Conservation (phyloP, 2,797 vertebrate species). For the Syndactyla subalaris region DNA sequence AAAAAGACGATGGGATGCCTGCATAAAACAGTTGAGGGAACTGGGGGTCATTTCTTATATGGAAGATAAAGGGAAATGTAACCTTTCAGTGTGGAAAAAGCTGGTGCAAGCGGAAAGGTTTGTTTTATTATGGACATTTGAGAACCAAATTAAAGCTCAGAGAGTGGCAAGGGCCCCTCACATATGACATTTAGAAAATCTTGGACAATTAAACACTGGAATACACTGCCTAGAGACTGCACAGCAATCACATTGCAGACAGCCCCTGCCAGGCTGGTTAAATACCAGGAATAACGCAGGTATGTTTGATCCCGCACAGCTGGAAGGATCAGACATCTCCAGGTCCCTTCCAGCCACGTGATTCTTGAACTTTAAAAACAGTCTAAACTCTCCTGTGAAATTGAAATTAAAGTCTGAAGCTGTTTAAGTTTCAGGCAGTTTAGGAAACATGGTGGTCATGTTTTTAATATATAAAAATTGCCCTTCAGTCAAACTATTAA, state of each 20-base stretch:
- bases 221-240: not conserved
- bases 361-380: not conserved
- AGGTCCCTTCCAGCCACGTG: not conserved
- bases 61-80: not conserved
- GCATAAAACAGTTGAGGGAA: not conserved
- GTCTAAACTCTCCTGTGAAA: not conserved
- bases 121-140: rapidly evolving
- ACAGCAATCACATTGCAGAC: not conserved
- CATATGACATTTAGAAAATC: not conserved
- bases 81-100: not conserved
- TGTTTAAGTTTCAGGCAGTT: not conserved
- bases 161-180: not conserved
- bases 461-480: not conserved
- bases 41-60: rapidly evolving
- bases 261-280: not conserved
- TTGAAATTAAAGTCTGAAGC: not conserved
- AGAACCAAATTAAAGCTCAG: not conserved
- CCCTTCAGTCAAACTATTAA: not conserved
- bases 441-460: not conserved
- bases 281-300: not conserved
- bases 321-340: not conserved
- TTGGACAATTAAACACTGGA: not conserved
- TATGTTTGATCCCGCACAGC: not conserved
- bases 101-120: not conserved
- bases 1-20: not conserved